Conservation (phyloP, 2,888 invertebrate species). For the Catocala sponsa region DNA sequence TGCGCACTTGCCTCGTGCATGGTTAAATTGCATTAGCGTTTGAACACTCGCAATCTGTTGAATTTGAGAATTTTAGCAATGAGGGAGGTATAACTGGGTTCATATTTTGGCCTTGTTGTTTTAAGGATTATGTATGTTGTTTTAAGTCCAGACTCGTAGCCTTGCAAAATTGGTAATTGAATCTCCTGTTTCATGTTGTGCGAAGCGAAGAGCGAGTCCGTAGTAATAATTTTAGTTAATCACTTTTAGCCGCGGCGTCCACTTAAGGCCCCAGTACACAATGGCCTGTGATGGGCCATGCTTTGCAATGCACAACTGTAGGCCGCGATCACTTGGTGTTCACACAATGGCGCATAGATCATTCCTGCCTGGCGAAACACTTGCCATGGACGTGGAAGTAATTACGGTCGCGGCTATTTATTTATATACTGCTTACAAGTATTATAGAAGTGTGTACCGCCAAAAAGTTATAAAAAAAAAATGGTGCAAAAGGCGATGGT, state of each 20-base stretch:
- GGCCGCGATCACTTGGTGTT: too few relatives aligned
- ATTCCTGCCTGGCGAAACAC: neutral
- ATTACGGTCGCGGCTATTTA: constrained; percentile 12
- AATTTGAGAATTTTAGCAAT: constrained; percentile 30
- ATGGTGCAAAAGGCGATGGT: constrained; percentile 7
- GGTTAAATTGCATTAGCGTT: constrained; percentile 80
- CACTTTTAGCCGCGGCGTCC: neutral
- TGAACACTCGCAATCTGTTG: constrained; percentile 39
- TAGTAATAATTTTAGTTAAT: too few relatives aligned
- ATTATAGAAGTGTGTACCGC: constrained; percentile 13
- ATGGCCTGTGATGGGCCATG: neutral
- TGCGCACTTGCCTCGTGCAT: constrained; percentile 71
- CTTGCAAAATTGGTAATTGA: neutral
- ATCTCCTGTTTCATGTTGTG: neutral
- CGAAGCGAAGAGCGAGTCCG: too few relatives aligned
- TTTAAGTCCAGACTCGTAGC: neutral
- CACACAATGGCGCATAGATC: neutral
- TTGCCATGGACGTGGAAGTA: neutral
- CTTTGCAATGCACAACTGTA: neutral
- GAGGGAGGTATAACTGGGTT: constrained; percentile 1
- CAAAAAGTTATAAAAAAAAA: neutral
- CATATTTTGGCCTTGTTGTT: constrained; percentile 4
- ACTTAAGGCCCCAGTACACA: neutral
- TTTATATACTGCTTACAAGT: constrained; percentile 13
- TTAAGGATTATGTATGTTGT: constrained; percentile 4